Evolutionary conservation across 1,140 invertebrate genomes (phyloP), one percentile per base, ranked within the genome.

Genomic region (Trichonephila clavipes): DNA sequence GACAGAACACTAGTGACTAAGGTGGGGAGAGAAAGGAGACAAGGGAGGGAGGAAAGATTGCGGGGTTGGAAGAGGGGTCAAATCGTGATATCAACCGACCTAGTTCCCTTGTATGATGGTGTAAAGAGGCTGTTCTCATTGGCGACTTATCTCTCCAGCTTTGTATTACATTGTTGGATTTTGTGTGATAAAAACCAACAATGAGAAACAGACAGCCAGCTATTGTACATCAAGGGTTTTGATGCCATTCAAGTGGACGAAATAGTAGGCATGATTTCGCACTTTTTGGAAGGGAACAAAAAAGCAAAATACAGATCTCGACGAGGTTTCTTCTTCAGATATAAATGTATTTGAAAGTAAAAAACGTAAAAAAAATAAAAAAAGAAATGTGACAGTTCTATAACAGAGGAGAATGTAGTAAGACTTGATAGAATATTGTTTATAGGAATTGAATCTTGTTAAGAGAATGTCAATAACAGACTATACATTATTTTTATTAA

Each of bases 21-120:
- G 34, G 69, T 87, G 77, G 24, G 69, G 69, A 86, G 24, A 12
- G 40, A 66, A 64, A 62, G 28, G 59, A 34, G 51, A 51, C 10
- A 3, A n/a, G 21, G 72, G 93, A 77, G 81, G 69, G 58, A 24
- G 59, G 86, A 66, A 66, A 44, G 69, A 51, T 83, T 40, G 85
- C 40, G 72, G 92, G 86, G 85, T 86, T 82, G 83, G 24, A 28
- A 24, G 16, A 28, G 93, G 92, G 93, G 93, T 94, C 93, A 94
- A 62, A 89, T 94, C 93, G 93, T 94, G 93, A 94, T 90, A 89
- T 66, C 82, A 85, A 69, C 77, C 93, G 93, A 94, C 93, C 93
- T 94, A 94, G 59, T 94, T 94, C 88, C 77, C 93, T 44, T 64
- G 21, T 62, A 64, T 24, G 51, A 44, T 69, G 51, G 40, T 66